These are phyloP conservation scores for Micromesistius poutassou DNA, from an alignment of 2,797 vertebrate genomes.

Conservation along the genomic window DNA sequence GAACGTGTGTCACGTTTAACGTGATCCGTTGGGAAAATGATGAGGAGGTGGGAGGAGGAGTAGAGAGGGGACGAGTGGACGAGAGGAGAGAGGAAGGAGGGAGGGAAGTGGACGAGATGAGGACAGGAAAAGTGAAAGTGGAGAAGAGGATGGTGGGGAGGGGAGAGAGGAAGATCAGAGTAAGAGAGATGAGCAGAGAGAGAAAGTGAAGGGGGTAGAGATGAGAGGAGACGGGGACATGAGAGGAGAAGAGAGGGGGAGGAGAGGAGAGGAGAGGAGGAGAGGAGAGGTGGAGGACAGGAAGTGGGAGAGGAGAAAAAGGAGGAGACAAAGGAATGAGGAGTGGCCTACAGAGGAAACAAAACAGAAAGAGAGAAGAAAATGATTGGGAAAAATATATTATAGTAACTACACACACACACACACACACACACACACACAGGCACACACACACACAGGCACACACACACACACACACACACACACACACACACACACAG, in stretches of 20 bases:
- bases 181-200: background rate
- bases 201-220: no score
- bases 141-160: conserved; percentile 14
- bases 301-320: no score
- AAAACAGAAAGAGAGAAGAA: background rate
- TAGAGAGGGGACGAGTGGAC: background rate
- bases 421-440: background rate
- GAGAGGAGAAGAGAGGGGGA: conserved; percentile 23
- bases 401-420: background rate
- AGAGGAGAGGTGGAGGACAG: conserved; percentile 3
- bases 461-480: background rate
- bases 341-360: background rate
- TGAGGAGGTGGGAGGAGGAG: background rate
- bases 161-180: conserved; percentile 10
- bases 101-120: background rate
- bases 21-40: background rate
- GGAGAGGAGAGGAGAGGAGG: conserved; percentile 3
- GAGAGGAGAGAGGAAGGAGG: background rate
- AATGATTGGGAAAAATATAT: background rate
- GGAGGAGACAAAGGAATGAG: no score
- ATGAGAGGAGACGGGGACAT: conserved; percentile 12
- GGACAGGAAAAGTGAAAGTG: background rate
- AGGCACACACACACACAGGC: background rate
- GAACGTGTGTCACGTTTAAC: background rate
- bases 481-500: no score